Percentiles rank a stretch among this genome's conserved stretches.
Evolutionary conservation across 2,797 vertebrate species (phyloP).

Genomic region (Hybognathus amarus): DNA sequence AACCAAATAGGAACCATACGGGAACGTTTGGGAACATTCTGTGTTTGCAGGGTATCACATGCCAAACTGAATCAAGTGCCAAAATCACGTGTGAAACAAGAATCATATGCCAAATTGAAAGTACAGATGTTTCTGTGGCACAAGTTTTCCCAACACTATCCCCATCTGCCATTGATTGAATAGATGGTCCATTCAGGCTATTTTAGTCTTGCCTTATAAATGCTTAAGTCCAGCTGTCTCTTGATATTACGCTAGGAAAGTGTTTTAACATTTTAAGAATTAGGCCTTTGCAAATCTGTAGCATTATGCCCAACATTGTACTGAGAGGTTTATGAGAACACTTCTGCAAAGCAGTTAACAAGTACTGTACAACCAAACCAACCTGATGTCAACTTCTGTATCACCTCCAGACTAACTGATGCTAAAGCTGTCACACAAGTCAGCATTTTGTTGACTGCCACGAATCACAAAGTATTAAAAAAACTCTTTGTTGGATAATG

Average conservation of each 20-base stretch:
- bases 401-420: constrained; percentile 28
- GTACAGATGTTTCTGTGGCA: neutral
- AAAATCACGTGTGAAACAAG: no score
- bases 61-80: no score
- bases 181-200: neutral
- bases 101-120: neutral
- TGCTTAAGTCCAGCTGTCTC: neutral
- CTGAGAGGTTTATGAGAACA: neutral
- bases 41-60: no score
- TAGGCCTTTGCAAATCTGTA: neutral
- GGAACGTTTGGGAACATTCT: no score
- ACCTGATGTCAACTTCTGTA: constrained; percentile 22
- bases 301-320: neutral
- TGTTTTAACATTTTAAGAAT: neutral
- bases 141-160: neutral
- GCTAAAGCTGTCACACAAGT: constrained; percentile 9
- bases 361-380: constrained; percentile 22
- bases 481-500: neutral
- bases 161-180: neutral
- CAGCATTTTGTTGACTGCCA: neutral
- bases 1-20: no score
- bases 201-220: neutral
- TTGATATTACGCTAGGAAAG: neutral
- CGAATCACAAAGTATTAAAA: constrained; percentile 4
- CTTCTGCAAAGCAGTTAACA: constrained; percentile 36